Conservation (phyloP, 2,888 invertebrate species). For the Plagodis pulveraria region DNA sequence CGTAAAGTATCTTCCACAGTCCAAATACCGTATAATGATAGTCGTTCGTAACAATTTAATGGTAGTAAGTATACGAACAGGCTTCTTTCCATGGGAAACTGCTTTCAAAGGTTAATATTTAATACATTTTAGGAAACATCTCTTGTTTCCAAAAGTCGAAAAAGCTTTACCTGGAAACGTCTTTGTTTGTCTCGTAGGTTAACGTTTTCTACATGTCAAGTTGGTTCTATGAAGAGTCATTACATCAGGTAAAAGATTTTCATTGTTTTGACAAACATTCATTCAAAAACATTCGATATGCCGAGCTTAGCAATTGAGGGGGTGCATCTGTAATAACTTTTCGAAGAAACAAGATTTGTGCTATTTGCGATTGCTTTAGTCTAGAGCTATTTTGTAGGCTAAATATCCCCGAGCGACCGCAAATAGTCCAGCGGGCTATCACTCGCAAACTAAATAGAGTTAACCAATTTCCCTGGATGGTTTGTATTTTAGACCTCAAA, state of each 20-base stretch:
- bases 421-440: too few relatives aligned
- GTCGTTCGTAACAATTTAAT: slow-evolving; percentile 5
- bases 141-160: neutral
- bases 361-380: too few relatives aligned
- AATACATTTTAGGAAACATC: neutral
- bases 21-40: slow-evolving; percentile 1
- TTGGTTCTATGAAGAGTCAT: neutral
- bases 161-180: neutral
- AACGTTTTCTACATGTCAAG: slow-evolving; percentile 2
- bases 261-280: slow-evolving; percentile 6
- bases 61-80: slow-evolving; percentile 2
- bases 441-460: slow-evolving; percentile 28
- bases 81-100: neutral
- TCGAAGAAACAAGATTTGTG: too few relatives aligned
- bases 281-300: neutral
- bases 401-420: too few relatives aligned
- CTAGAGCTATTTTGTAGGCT: too few relatives aligned
- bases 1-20: neutral
- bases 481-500: slow-evolving; percentile 17
- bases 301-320: neutral
- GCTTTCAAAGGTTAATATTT: slow-evolving; percentile 8
- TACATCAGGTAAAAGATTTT: slow-evolving; percentile 1
- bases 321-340: neutral
- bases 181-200: slow-evolving; percentile 7
- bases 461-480: slow-evolving; percentile 26